Base-by-base conservation (phyloP, 2,113 vertebrate species). In the Chascanopsetta lugubris region DNA sequence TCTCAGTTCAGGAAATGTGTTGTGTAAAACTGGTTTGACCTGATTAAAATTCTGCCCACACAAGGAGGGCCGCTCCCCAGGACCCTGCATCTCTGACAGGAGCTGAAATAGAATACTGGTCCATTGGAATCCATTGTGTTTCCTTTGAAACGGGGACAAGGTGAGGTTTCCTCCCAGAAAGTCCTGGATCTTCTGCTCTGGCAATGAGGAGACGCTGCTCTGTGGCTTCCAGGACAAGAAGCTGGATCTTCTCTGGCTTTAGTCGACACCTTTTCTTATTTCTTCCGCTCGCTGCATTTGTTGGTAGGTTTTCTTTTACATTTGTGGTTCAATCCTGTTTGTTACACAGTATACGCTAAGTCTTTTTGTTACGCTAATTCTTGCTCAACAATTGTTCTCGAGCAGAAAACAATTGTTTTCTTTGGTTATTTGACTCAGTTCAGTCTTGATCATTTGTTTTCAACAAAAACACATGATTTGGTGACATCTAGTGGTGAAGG, bases 101-200 rank as follows among this genome's bases (percentile, higher is more conserved):
- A 73, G 32, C 40, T 49, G 56, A 79, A 77, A 29, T 84, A 80
- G 71, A 77, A 88, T 70, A 2, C 40, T 24, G 85, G 21, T 48
- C 75, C 40, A 2, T 12, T 64, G 27, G 5, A n/a, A n/a, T 58
- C 73, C 55, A 8, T 61, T 67, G 22, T 69, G 50, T 54, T 6
- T 25, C 34, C 32, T 72, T 26, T 53, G 27, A 72, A 73, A 62
- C 43, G 66, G 9, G 70, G 60, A 2, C 34, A 30, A 45, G 15
- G 59, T 50, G 36, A 17, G 21, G 24, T 69, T 64, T 42, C 40
- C 29, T 59, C 46, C 42, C 32, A 61, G 36, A 21, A 29, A 10
- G 51, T 20, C 2, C 3, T 29, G 24, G 12, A 51, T 5, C 30
- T 63, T 59, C 6, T 30, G 1, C 47, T 18, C 62, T 83, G 77